phyloP scores from a whole-genome alignment of 2,113 vertebrate genomes.

The Sylvietta virens region DNA sequence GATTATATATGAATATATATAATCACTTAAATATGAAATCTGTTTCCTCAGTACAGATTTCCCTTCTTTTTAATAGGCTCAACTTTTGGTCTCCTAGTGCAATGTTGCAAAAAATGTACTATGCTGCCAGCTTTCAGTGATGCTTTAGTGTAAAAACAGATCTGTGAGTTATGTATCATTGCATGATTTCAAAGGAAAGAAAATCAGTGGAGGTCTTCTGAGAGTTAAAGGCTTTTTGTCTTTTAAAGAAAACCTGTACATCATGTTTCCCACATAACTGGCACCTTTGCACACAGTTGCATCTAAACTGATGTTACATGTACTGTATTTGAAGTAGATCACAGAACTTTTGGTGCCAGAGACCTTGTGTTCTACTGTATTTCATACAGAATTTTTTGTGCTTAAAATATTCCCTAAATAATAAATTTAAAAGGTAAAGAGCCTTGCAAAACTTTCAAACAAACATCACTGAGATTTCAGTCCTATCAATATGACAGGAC shows the following conservation, averaged over 20 bases:
- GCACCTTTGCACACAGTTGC: background rate
- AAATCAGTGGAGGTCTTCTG: background rate
- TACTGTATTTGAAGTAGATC: slow-evolving; percentile 10
- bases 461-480: background rate
- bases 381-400: background rate
- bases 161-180: background rate
- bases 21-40: background rate
- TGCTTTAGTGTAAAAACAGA: background rate
- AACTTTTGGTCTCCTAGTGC: background rate
- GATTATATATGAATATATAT: background rate
- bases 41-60: background rate
- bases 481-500: background rate
- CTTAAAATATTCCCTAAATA: background rate
- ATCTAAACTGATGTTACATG: background rate
- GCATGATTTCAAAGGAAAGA: background rate
- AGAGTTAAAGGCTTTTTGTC: background rate
- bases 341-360: background rate
- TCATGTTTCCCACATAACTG: background rate
- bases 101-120: background rate
- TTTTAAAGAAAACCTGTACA: background rate
- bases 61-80: background rate
- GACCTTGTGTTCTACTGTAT: background rate
- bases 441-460: background rate
- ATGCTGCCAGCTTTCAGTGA: background rate
- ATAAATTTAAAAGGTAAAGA: background rate